Percentiles rank a stretch among this genome's conserved stretches.
phyloP scores from a whole-genome alignment of 2,113 vertebrate species.

The Chroicocephalus ridibundus region DNA sequence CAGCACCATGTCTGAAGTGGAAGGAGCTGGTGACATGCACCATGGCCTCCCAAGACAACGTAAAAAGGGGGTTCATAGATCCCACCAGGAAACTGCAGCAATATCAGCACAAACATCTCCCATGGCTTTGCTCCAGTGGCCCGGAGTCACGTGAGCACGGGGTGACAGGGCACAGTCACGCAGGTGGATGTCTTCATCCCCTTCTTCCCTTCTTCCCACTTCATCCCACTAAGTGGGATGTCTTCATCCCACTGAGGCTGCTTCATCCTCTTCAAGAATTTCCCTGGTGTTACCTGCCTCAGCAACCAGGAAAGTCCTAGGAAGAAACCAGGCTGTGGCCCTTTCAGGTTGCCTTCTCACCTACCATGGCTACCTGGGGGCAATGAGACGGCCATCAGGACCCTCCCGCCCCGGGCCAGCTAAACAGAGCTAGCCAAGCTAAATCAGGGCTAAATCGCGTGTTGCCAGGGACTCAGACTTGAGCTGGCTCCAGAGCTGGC shows the following conservation, averaged over 20 bases:
- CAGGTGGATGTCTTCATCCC: background rate
- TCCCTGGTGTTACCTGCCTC: background rate
- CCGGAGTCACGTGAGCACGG: accelerated
- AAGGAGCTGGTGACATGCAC: background rate
- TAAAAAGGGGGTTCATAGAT: accelerated
- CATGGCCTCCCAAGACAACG: background rate
- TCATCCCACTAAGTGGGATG: background rate
- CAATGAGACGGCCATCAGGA: background rate
- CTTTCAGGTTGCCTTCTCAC: background rate
- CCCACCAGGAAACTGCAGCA: background rate
- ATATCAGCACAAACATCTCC: background rate
- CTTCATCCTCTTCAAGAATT: background rate
- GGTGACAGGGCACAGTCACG: background rate
- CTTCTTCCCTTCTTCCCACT: background rate
- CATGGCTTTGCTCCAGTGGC: background rate
- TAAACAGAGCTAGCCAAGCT: background rate
- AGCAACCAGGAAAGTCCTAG: background rate
- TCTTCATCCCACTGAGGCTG: background rate
- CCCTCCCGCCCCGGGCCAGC: background rate
- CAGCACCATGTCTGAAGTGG: background rate
- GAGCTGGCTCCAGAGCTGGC: constrained; percentile 49
- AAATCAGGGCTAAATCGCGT: background rate
- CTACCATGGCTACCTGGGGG: background rate
- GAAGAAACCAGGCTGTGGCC: background rate
- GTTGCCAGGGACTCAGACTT: constrained; percentile 32